Percentiles rank a stretch among this genome's conserved stretches.
phyloP scores from a whole-genome alignment of 2,113 vertebrate species.

The Himantopus leucocephalus region DNA sequence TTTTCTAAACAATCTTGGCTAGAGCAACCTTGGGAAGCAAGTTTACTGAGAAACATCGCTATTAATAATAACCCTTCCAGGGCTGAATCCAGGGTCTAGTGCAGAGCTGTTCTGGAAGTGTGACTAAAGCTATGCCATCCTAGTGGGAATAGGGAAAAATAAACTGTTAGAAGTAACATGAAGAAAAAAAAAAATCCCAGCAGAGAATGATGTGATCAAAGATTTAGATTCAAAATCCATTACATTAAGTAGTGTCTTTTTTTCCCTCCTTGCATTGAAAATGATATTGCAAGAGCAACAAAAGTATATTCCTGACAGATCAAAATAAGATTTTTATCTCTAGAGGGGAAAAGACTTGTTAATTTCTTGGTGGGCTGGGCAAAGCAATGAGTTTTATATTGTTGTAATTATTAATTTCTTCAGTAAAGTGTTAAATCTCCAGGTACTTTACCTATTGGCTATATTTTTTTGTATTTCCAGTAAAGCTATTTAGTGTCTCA shows the following conservation, averaged over 20 bases:
- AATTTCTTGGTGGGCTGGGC: slow-evolving; percentile 45
- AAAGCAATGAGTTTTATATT: slow-evolving; percentile 44
- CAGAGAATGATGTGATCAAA: neutral
- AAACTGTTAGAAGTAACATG: neutral
- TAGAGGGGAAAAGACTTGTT: slow-evolving; percentile 30
- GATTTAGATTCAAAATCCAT: neutral
- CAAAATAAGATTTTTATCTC: slow-evolving; percentile 44
- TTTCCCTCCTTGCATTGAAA: neutral
- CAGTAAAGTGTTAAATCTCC: slow-evolving; percentile 55
- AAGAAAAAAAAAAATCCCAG: neutral
- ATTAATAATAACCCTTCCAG: slow-evolving; percentile 41
- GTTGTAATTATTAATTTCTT: slow-evolving; percentile 63
- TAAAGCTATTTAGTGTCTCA: neutral
- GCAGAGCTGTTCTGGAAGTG: neutral
- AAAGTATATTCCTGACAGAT: neutral
- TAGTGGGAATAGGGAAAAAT: slow-evolving; percentile 1
- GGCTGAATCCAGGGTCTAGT: neutral
- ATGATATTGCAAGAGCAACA: neutral
- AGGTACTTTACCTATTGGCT: slow-evolving; percentile 35
- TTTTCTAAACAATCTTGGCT: slow-evolving; percentile 62
- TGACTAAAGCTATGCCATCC: neutral
- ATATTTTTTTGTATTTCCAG: neutral
- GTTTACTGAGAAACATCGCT: slow-evolving; percentile 38
- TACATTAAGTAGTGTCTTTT: neutral
- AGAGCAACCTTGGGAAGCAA: slow-evolving; percentile 46